phyloP scores from a whole-genome alignment of 2,113 vertebrate genomes.

The Sinocyclocheilus anophthalmus region DNA sequence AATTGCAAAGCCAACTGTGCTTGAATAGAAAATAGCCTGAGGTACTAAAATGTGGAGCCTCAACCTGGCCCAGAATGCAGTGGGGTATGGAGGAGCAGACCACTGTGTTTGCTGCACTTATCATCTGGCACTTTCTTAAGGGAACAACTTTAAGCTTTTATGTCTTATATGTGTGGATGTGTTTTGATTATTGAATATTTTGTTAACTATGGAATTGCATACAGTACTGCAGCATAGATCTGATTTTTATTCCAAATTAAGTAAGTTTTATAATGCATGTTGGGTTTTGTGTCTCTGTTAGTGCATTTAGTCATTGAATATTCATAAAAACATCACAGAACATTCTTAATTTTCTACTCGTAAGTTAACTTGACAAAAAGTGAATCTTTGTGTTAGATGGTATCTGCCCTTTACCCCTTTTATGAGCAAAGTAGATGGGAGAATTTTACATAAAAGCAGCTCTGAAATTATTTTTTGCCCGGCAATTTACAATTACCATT shows the following conservation, averaged over 20 bases:
- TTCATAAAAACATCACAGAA: too few relatives aligned
- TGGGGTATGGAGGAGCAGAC: conserved; percentile 1
- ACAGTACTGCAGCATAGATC: not conserved
- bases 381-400: conserved; percentile 18
- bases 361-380: conserved; percentile 5
- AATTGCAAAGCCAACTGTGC: conserved; percentile 49
- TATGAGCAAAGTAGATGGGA: not conserved
- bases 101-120: not conserved
- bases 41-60: conserved; percentile 19
- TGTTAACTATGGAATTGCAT: not conserved
- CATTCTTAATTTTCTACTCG: conserved; percentile 1
- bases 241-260: not conserved
- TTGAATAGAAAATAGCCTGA: conserved; percentile 42
- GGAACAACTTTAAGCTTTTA: not conserved
- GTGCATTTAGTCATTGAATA: conserved; percentile 13
- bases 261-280: not conserved
- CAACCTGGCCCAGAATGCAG: conserved; percentile 30
- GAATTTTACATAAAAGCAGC: conserved; percentile 17
- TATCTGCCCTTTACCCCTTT: conserved; percentile 7
- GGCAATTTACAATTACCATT: conserved; percentile 42
- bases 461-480: not conserved
- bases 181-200: not conserved
- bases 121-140: conserved; percentile 1
- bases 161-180: not conserved
- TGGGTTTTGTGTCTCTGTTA: not conserved